Evolutionary conservation across 2,888 invertebrate genomes (phyloP).

Genomic region (Quadroppia sp.): DNA sequence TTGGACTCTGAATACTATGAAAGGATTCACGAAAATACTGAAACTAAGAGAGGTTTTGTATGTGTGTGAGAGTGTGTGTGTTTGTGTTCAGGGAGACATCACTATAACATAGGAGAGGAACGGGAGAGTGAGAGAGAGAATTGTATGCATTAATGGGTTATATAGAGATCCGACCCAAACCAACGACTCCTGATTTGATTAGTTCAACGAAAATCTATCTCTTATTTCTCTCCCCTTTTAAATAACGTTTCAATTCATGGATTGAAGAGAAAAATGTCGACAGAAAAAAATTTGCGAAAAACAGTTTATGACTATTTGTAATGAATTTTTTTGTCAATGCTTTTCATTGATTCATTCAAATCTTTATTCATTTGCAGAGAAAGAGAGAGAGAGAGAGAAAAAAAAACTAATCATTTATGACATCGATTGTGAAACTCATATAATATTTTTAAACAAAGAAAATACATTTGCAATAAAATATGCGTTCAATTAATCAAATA

Average conservation of each 20-base stretch:
- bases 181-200: slow-evolving; percentile 26
- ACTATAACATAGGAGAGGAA: slow-evolving; percentile 36
- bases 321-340: neutral
- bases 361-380: slow-evolving; percentile 5
- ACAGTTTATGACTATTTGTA: neutral
- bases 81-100: neutral
- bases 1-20: slow-evolving; percentile 19
- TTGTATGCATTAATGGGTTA: slow-evolving; percentile 13
- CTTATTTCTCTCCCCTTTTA: neutral
- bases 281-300: neutral
- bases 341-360: neutral
- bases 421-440: slow-evolving; percentile 7
- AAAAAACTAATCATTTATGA: neutral
- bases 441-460: slow-evolving; percentile 3
- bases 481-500: slow-evolving; percentile 15
- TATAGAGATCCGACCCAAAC: slow-evolving; percentile 2
- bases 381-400: too few species aligned
- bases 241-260: neutral
- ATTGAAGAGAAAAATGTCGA: neutral
- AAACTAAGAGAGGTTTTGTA: neutral
- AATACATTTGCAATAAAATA: slow-evolving; percentile 3
- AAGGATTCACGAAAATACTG: slow-evolving; percentile 2
- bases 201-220: slow-evolving; percentile 21
- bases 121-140: slow-evolving; percentile 44
- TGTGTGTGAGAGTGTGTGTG: slow-evolving; percentile 46